Conservation (phyloP, 2,888 invertebrate species). For the Microchrysa polita region DNA sequence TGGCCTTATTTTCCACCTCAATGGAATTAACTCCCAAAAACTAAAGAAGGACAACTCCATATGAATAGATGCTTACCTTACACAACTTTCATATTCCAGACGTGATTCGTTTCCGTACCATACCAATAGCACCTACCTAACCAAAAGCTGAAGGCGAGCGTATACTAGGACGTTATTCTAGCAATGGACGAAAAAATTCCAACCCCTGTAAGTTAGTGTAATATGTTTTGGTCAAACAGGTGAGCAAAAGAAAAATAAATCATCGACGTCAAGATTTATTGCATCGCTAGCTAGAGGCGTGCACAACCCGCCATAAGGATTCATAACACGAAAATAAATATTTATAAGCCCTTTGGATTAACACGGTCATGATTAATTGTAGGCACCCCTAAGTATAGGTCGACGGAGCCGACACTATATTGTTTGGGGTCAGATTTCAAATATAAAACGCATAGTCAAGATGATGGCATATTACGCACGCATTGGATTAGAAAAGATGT, state of each 20-base stretch:
- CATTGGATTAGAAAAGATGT: too few relatives aligned
- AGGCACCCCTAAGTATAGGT: neutral
- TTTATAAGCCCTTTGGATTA: conserved; percentile 42
- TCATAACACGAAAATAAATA: conserved; percentile 45
- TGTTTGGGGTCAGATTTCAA: too few relatives aligned
- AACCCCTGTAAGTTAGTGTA: too few relatives aligned
- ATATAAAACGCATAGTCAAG: too few relatives aligned
- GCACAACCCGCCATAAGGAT: conserved; percentile 33
- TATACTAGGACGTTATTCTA: too few relatives aligned
- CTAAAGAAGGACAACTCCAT: neutral
- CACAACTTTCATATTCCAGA: conserved; percentile 14
- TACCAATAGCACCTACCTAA: too few relatives aligned
- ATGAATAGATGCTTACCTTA: conserved; percentile 11
- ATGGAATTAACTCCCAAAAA: neutral
- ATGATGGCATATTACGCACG: too few relatives aligned
- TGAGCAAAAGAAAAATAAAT: conserved; percentile 39
- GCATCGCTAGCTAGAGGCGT: conserved; percentile 20
- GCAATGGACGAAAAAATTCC: too few relatives aligned
- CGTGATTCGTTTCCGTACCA: conserved; percentile 17
- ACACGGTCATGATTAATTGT: conserved; percentile 42
- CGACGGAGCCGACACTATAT: too few relatives aligned
- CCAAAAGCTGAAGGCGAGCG: too few relatives aligned
- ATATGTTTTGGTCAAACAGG: conserved; percentile 39
- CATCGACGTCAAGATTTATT: conserved; percentile 41
- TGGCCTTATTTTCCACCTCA: conserved; percentile 30